These are phyloP conservation scores for Dendroctonus valens DNA, from an alignment of 1,140 invertebrate genomes.

Conservation along the genomic window DNA sequence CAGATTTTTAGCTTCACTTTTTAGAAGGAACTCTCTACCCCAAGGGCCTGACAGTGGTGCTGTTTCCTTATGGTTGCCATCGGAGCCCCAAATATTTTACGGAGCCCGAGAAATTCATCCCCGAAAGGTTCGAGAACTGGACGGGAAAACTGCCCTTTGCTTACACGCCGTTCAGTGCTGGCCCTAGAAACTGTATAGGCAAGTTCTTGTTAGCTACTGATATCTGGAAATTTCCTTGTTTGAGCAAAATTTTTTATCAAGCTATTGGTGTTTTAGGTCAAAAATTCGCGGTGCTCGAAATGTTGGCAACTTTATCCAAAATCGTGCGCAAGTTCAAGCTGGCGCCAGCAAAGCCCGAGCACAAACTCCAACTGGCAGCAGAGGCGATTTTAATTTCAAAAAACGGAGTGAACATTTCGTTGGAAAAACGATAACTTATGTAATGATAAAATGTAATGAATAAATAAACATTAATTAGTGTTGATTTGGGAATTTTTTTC, in stretches of 20 bases:
- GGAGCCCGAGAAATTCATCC: conserved; percentile 73
- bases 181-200: conserved; percentile 61
- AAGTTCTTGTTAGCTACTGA: background rate
- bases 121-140: conserved; percentile 68
- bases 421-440: conserved; percentile 37
- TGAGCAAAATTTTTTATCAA: background rate
- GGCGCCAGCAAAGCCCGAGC: conserved; percentile 24
- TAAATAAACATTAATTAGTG: too few relatives aligned
- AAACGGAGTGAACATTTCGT: conserved; percentile 48
- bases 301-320: conserved; percentile 66
- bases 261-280: conserved; percentile 55
- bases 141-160: conserved; percentile 55
- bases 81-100: conserved; percentile 63
- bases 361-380: background rate
- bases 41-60: conserved; percentile 53
- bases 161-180: conserved; percentile 70
- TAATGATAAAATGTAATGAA: background rate
- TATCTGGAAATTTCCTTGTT: background rate
- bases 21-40: conserved; percentile 46
- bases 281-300: conserved; percentile 75
- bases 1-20: background rate
- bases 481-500: too few relatives aligned
- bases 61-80: conserved; percentile 63
- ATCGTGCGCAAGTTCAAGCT: conserved; percentile 62
- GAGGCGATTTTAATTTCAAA: conserved; percentile 50